Percentiles rank a stretch among this genome's conserved stretches.
Evolutionary conservation across 2,113 vertebrate species (phyloP).

Genomic region (Emydura subglobosa): DNA sequence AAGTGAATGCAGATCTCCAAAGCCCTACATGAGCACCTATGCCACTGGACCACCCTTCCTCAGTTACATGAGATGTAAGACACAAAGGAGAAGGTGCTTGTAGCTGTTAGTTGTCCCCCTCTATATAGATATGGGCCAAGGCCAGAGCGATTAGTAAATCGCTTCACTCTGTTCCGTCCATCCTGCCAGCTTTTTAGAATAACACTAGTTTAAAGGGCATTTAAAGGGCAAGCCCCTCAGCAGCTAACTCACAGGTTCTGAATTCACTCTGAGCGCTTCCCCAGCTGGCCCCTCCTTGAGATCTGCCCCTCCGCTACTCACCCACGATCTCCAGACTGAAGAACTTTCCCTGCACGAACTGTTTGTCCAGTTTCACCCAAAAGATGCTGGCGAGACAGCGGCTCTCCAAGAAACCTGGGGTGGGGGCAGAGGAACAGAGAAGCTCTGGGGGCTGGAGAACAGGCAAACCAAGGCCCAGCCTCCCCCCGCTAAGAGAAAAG

Average conservation of each 20-base stretch:
- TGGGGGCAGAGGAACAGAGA: background rate
- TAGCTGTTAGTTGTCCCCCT: background rate
- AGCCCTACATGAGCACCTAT: background rate
- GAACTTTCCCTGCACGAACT: slow-evolving; percentile 57
- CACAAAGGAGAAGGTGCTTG: background rate
- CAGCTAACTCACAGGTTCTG: background rate
- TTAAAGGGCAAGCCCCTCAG: background rate
- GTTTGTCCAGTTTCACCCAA: slow-evolving; percentile 61
- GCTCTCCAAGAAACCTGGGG: slow-evolving; percentile 52
- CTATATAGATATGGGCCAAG: background rate
- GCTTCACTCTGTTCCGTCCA: background rate
- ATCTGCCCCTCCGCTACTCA: slow-evolving; percentile 43
- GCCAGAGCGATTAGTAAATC: background rate
- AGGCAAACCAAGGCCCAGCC: background rate
- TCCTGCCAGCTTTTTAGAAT: background rate
- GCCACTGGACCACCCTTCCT: background rate
- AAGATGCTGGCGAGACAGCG: slow-evolving; percentile 61
- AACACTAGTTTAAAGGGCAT: rapidly evolving
- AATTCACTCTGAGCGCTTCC: background rate
- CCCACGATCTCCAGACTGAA: slow-evolving; percentile 60
- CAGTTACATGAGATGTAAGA: rapidly evolving
- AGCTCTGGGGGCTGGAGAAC: background rate
- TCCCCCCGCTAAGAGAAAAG: background rate
- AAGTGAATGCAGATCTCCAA: background rate
- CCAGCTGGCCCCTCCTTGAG: background rate